Evolutionary conservation across 2,113 vertebrate genomes (phyloP).

Genomic region (Fulmarus glacialis): DNA sequence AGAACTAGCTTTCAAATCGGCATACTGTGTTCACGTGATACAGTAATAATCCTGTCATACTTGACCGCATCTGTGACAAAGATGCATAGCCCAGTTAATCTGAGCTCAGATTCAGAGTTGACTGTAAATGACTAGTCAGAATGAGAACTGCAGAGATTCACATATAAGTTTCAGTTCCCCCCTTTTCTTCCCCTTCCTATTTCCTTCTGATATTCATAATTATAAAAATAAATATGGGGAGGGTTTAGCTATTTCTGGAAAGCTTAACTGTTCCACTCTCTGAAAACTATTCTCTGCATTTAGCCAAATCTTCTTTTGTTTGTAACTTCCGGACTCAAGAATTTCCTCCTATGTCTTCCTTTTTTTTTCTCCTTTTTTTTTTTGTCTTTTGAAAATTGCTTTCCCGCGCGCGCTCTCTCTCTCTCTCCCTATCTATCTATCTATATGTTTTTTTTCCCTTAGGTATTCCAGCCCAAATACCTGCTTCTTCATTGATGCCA

Average conservation of each 20-base stretch:
- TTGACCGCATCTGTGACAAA: neutral
- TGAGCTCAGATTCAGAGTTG: neutral
- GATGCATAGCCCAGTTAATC: neutral
- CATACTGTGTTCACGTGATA: neutral
- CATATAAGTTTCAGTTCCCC: neutral
- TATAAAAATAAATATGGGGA: neutral
- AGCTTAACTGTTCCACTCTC: neutral
- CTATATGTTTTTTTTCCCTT: neutral
- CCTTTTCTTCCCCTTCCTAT: fast-evolving
- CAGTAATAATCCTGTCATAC: neutral
- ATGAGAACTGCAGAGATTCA: neutral
- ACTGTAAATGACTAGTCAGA: neutral
- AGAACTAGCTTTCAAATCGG: neutral
- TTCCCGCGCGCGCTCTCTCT: too few species aligned
- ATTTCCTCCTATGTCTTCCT: neutral
- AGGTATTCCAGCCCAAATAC: slow-evolving; percentile 79
- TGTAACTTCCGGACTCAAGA: neutral
- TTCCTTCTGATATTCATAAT: neutral
- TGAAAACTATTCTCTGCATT: neutral
- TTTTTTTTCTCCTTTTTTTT: too few species aligned
- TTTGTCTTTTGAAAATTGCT: neutral
- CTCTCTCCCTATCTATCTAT: too few species aligned
- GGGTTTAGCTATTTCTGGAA: neutral
- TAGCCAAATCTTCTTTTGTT: neutral
- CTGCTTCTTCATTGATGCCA: slow-evolving; percentile 76